Evolutionary conservation across 2,888 invertebrate genomes (phyloP), one percentile per base, ranked within the genome.

Genomic region (Agonopterix heracliana): DNA sequence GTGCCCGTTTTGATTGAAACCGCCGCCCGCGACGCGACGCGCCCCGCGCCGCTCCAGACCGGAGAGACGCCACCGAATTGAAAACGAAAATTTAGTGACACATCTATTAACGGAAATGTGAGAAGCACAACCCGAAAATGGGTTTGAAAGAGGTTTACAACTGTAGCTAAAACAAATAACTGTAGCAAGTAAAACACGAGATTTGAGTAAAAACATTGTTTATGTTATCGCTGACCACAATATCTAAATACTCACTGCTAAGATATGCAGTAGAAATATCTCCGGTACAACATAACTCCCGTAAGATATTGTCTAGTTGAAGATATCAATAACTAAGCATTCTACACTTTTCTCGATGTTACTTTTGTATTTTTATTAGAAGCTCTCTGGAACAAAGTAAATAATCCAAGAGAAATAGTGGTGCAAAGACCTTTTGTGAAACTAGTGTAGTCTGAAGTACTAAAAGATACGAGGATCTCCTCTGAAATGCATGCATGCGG

Each of bases 1-100:
- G 87, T 87, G 85, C 82, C 72, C 68, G 75, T 78, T 85, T 81
- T 86, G 87, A 87, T 87, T 86, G 86, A 87, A 87, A 84, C 80
- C 77, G 65, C 75, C 73, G 66, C 61, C 55, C 59, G 59, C 55
- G 41, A 38, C 52, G 44, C 44, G 26, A 26, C 26, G 26, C 26
- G 26, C 5, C 13, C 5, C 13, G 45, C 40, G 34, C 45, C 40
- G 50, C 41, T 40, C 54, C 50, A 26, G 38, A 38, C 38, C 56
- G 49, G 47, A 57, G 34, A 41, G 41, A 26, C 46, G 50, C 56
- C 63, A 47, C 56, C 62, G 78, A 85, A 86, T 85, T 83, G 86
- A 83, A 86, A 84, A 82, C 81, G 83, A 81, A 83, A 83, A 83
- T 86, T 84, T 81, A 80, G 74, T 85, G 85, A 83, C 85, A 85